Base-by-base conservation (phyloP, 2,797 vertebrate species). In the Sylvia borin region DNA sequence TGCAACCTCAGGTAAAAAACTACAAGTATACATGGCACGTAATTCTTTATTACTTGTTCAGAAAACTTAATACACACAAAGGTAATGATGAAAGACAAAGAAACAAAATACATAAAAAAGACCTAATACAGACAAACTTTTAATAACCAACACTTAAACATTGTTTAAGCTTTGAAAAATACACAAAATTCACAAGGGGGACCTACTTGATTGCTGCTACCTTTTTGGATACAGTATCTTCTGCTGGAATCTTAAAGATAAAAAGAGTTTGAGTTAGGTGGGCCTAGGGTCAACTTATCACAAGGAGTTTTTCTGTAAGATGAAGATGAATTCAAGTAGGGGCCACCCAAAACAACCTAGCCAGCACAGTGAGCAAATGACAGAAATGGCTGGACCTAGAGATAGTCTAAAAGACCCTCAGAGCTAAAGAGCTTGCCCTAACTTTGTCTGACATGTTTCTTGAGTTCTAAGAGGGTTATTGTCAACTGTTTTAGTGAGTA, bases 131-230 rank as follows among this genome's bases (percentile, higher is more conserved):
- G 29, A 26, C 27, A 75, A 72, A 70, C 36, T n/a, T 12, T 4
- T 4, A 73, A 61, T 16, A 43, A 45, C 7, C 45, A 67, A 55
- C 16, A 76, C 20, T 64, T 29, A 31, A 71, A 70, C 58, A 54
- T 7, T 26, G 42, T 27, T 87, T 75, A 73, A 43, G 29, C 13
- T n/a, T 67, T 84, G 17, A 80, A 94, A 91, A 95, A 80, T 53
- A 62, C 13, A 85, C 1, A 10, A 50, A 81, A 92, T 34, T 90
- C 65, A n/a, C 6, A 90, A 73, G 20, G 62, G 12, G 24, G 82
- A 98, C 98, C 93, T 98, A 99, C 98, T 98, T 98, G 88, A 99
- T 99, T 7, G 98, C 97, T 19, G 99, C 99, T 27, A 99, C 94
- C 96, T 98, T 99, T 70, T 98, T 99, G 66, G 98, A 98, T 93